Base-by-base conservation (phyloP, 2,888 invertebrate genomes). In the Arge pagana region DNA sequence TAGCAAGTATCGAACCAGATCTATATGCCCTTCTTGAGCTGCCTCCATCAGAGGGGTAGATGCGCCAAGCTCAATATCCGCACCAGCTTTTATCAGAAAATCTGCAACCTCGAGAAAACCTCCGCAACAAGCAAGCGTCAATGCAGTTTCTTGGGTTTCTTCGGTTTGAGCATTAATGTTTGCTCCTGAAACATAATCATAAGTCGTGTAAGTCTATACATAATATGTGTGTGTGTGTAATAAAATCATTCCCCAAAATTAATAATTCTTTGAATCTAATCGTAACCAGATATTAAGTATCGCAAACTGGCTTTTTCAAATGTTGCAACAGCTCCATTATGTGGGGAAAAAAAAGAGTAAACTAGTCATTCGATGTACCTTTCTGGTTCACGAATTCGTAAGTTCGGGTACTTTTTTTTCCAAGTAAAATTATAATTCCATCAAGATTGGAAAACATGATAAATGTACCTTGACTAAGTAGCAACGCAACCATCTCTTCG, bases 41-140 rank as follows among this genome's bases (percentile, higher is more conserved):
- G 98, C 97, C 79, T 99, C 98, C 96, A 98, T 98, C 3, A 99
- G 82, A 0, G 98, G 97, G 10, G 97, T 97, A 50, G 96, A 96
- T 11, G 94, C 93, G 45, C 95, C 98, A 31, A 96, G 81, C 77
- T 96, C 96, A 43, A 95, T 86, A 74, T 96, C 93, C 3, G 96
- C 97, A 35, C 96, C 96, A 42, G 94, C 92, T 76, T 93, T 93
- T 64, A 96, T 89, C 48, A 99, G 85, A 78, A 95, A 94, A 76
- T 96, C 95, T 0, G 96, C 94, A 41, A 95, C 93, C 74, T 97
- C 96, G 36, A 93, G 85, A 77, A 96, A 97, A 61, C 96, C 96
- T 19, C 94, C 94, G 77, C 95, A 95, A 74, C 95, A 95, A 10
- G 96, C 95, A 57, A 96, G 80, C 8, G 96, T 96, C 19, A 96